Evolutionary conservation across 2,888 invertebrate genomes (phyloP), one percentile per base, ranked within the genome.

Genomic region (Schizotus pectinicornis): DNA sequence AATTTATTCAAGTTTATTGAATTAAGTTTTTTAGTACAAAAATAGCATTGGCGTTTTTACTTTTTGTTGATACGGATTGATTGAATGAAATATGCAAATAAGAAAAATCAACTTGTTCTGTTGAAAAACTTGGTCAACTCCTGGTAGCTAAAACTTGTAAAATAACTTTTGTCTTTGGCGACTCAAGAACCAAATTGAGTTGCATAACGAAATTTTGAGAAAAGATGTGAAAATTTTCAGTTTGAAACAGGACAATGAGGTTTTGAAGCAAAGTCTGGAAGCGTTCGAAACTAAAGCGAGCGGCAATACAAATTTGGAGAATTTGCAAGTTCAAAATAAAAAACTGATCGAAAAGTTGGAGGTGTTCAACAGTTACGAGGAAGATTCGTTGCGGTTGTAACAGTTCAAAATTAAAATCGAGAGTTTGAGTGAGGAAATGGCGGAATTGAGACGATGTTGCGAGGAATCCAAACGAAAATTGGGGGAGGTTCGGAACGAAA

Each of bases 401-500:
- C 73, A 74, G 33, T 72, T 73, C 39, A 73, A 71, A 59, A 61
- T 74, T 11, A 76, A 77, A 61, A 72, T 71, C 12, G 50, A 63
- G 22, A 61, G 66, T 13, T 52, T 67, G 7, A 68, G 62, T 33
- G 58, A 65, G 7, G 62, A 62, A 49, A 66, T 67, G 47, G 56
- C 63, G 7, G 64, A 67, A n/a, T 56, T 70, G 14, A 64, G 43
- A 22, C 42, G 54, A 42, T 33, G 37, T 6, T 39, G 50, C n/a
- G 43, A 61, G 32, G 54, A 56, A 39, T 9, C 48, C 7, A 36
- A 43, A 36, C 43, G 49, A 6, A 41, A 48, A 14, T 22, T 65
- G 13, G 59, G 59, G 8, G 42, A 43, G 12, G 80, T 82, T 67
- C 80, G 84, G 72, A 82, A 81, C 39, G 81, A 82, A 11, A 71